Base-by-base conservation (phyloP, 2,888 invertebrate genomes). In the Idaea biselata region DNA sequence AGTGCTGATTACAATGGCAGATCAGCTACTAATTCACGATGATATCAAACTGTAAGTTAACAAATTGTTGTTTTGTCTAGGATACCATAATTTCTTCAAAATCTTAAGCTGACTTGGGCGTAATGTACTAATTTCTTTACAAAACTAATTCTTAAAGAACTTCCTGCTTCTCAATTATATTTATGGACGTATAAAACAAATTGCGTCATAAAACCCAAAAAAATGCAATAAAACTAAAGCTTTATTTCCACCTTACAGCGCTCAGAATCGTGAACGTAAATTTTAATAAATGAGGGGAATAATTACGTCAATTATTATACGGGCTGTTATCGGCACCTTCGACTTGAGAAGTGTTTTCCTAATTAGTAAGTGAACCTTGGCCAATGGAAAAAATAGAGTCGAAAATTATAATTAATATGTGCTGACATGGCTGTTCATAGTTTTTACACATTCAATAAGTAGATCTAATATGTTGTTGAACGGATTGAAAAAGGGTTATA, bases 21-120 rank as follows among this genome's bases (percentile, higher is more conserved):
- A 97, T 94, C 79, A 96, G 88, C 81, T 95, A 94, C 69, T 81
- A 80, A 93, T 96, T 73, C 94, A 95, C 81, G 95, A 96, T 92
- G 96, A 96, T 86, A 94, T 96, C 85, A 95, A 95, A 86, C 84
- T 96, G 95, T 95, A 86, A 95, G 95, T 94, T 65, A 53, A 61
- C 18, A n/a, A 17, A 33, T 55, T 55, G 53, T 31, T 61, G 18
- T 63, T 67, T 44, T 8, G 44, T 14, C 11, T 8, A 44, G 6
- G 58, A 60, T 68, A 61, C 76, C 69, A 62, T 70, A 69, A 75
- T 79, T 78, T 75, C 65, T 64, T 55, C 11, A 14, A 44, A 44
- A 44, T 44, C 11, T 44, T 44, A 14, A 44, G 44, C 3, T 44
- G 44, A 11, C 44, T 14, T 44, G 44, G 44, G 44, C 44, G 44